Conservation (phyloP, 2,113 vertebrate genomes). For the Zeus faber region DNA sequence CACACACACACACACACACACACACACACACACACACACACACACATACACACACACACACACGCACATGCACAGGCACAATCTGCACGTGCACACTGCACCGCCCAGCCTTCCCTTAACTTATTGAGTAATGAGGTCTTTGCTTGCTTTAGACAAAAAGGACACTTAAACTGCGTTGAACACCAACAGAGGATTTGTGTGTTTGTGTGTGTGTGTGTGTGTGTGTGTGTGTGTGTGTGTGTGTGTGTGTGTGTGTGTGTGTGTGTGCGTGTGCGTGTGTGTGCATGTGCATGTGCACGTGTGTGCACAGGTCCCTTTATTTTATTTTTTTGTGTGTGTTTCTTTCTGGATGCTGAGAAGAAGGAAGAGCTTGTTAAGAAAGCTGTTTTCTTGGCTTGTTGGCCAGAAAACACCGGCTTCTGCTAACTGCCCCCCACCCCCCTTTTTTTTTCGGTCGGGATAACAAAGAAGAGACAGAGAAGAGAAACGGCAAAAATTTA, state of each 20-base stretch:
- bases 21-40: conserved; percentile 9
- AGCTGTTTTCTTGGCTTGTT: conserved; percentile 52
- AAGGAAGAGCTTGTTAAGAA: conserved; percentile 53
- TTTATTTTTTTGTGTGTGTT: background rate
- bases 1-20: conserved; percentile 20
- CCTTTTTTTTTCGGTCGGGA: conserved; percentile 33
- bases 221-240: conserved; percentile 8
- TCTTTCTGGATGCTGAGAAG: conserved; percentile 43
- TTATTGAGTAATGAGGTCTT: conserved; percentile 63
- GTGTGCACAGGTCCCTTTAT: no score
- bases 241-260: background rate
- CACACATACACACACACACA: background rate
- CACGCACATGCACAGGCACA: background rate
- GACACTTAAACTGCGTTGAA: conserved; percentile 51
- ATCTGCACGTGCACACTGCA: conserved; percentile 28
- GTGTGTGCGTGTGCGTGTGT: conserved; percentile 12
- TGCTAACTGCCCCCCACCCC: conserved; percentile 44
- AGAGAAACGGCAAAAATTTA: conserved; percentile 35
- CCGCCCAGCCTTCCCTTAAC: conserved; percentile 43
- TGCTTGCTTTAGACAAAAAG: conserved; percentile 48
- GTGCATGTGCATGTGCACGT: conserved; percentile 24
- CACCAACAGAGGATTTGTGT: conserved; percentile 19
- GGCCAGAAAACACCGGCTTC: conserved; percentile 47
- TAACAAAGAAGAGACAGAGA: conserved; percentile 41
- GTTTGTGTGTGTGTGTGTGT: background rate